Conservation (phyloP, 2,113 vertebrate genomes). For the Leiothrix lutea region DNA sequence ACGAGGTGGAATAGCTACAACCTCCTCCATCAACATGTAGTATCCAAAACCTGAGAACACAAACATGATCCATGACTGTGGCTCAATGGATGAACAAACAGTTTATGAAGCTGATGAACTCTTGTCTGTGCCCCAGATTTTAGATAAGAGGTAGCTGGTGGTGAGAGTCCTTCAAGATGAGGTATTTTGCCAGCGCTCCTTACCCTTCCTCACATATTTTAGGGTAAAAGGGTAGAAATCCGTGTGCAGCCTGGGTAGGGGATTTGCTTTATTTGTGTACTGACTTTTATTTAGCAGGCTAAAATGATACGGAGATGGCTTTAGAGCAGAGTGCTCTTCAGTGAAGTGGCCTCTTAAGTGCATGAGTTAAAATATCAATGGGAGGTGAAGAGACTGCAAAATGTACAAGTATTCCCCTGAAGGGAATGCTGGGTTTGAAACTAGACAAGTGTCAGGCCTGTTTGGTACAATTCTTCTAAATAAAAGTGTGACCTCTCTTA, state of each 20-base stretch:
- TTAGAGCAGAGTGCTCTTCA: neutral
- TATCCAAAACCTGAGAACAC: neutral
- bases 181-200: neutral
- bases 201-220: neutral
- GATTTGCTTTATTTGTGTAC: neutral
- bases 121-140: neutral
- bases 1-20: neutral
- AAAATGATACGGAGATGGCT: neutral
- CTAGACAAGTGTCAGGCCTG: neutral
- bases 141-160: neutral
- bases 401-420: neutral
- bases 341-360: neutral
- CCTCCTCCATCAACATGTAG: neutral
- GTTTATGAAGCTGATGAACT: neutral
- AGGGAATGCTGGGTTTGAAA: neutral
- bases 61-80: neutral
- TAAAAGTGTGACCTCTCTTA: neutral
- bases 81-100: neutral
- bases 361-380: neutral
- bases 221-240: neutral
- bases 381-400: neutral
- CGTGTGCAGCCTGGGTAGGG: neutral
- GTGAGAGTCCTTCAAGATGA: neutral
- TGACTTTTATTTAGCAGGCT: neutral
- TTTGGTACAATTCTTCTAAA: neutral